Base-by-base conservation (phyloP, 2,888 invertebrate genomes). In the Esperia sulphurella region DNA sequence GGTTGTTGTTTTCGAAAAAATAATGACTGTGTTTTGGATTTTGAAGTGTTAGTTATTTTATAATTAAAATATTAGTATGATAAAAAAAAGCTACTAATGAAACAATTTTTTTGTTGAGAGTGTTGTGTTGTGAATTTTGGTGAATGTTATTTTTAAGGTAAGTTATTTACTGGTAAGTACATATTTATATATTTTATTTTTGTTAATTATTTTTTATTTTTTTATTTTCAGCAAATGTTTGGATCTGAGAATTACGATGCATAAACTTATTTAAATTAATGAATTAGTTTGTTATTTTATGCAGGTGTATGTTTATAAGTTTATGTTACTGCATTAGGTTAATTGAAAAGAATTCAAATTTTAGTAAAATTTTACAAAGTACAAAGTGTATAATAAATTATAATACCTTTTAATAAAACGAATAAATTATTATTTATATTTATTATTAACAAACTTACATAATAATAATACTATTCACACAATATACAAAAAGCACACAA, bases 191-290 rank as follows among this genome's bases (percentile, higher is more conserved):
- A n/a, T 50, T 29, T 14, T 14, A 48, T 43, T 39, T 46, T 50
- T 41, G 14, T 44, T 46, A 50, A 43, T 50, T 55, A 43, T 53
- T 55, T 42, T 37, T 54, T 55, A 51, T 58, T 69, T 73, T n/a
- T 77, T 73, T 69, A 65, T 71, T 84, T 87, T 68, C 88, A 89
- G 88, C 81, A 83, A 50, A 83, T 80, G 79, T 86, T 85, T 68
- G 87, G 87, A 61, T 68, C 86, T 52, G 88, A 89, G 45, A 89
- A 89, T 81, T 89, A 77, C 83, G 51, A 57, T 77, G 59, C 44
- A 80, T 75, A 72, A 54, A 58, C 58, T n/a, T n/a, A n/a, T n/a
- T n/a, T n/a, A n/a, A n/a, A n/a, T n/a, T n/a, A n/a, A n/a, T n/a
- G n/a, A n/a, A n/a, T n/a, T n/a, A n/a, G n/a, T 21, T 21, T 21